phyloP scores from a whole-genome alignment of 2,113 vertebrate genomes.

The Aix galericulata region DNA sequence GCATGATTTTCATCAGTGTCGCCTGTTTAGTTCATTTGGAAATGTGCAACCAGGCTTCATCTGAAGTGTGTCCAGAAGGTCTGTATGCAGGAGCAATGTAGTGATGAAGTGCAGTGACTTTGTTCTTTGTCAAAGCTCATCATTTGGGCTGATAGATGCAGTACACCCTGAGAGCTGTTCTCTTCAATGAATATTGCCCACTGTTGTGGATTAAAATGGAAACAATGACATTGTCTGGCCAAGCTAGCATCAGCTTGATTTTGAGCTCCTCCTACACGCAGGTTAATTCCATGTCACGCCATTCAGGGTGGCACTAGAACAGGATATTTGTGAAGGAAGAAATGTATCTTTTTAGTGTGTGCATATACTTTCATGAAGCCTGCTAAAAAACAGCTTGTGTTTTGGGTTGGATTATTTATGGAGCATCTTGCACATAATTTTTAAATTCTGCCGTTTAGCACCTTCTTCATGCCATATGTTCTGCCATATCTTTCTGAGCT shows the following conservation, averaged over 20 bases:
- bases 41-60: not conserved
- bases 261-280: not conserved
- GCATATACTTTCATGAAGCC: conserved; percentile 13
- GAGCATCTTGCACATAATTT: conserved; percentile 25
- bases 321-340: not conserved
- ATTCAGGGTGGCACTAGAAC: not conserved
- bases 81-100: not conserved
- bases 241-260: not conserved
- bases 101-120: not conserved
- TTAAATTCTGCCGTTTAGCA: conserved; percentile 25
- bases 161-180: not conserved
- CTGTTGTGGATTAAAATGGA: not conserved
- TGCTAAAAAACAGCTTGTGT: conserved; percentile 42
- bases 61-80: not conserved
- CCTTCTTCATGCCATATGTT: conserved; percentile 50
- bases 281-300: not conserved
- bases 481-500: conserved; percentile 41
- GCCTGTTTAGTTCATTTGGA: not conserved
- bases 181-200: rapidly evolving
- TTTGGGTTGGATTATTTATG: conserved; percentile 53
- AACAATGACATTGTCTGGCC: not conserved
- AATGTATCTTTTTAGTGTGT: not conserved
- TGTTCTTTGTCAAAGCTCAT: not conserved
- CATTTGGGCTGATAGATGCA: not conserved
- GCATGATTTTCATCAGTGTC: not conserved